Evolutionary conservation across 2,797 vertebrate species (phyloP), one percentile per base, ranked within the genome.

Genomic region (Linurgus olivaceus): DNA sequence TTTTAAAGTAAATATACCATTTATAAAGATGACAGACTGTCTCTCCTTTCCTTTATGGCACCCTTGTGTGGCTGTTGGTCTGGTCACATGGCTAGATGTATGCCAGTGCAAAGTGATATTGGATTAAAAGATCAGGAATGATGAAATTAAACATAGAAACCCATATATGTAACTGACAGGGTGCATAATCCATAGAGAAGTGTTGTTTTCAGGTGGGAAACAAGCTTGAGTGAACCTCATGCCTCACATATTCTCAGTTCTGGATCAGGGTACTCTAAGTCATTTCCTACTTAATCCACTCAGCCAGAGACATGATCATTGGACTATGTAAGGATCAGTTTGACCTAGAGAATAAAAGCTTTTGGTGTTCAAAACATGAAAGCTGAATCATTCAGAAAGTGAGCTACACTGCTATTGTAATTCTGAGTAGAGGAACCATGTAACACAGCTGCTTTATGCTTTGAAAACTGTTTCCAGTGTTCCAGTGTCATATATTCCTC

Each of bases 371-470:
- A 78, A 85, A 81, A 88, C 78, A 58, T 40, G 76, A 90, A 91
- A 93, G 58, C 80, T 37, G 86, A 95, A 80, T 81, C 62, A 74
- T 70, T 42, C 65, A 82, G 79, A 95, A 92, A 93, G 74, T 51
- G 42, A 95, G 63, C 85, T 79, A 51, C 66, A 16, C 48, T 81
- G 87, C 78, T 66, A 81, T 91, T 94, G 85, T 93, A 83, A 95
- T 92, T 96, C 83, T 85, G 93, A 93, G 86, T 63, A 88, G 61
- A 58, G 59, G 37, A 83, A 82, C 87, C 79, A 66, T 40, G 28
- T 67, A 74, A 77, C 68, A 52, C 91, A 95, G 91, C 90, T 95
- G 94, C 71, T 72, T 80, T 68, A 71, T 24, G 61, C 44, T 75
- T 89, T 82, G 42, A 84, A 70, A 80, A 31, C 44, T n/a, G 31